Evolutionary conservation across 2,113 vertebrate species (phyloP), one percentile per base, ranked within the genome.

Genomic region (Hippocampus zosterae): DNA sequence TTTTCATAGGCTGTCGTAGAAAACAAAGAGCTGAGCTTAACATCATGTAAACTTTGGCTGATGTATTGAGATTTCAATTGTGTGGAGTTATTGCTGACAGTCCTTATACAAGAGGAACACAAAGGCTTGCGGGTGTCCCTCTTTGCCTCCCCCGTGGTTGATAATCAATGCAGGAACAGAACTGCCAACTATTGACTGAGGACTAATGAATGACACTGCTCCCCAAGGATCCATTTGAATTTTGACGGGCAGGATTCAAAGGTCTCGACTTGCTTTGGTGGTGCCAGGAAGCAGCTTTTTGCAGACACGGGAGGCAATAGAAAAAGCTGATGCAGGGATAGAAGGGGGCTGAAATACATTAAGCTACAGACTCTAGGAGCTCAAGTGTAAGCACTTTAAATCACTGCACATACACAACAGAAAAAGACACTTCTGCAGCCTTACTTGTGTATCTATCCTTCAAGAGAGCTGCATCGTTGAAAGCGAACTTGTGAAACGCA

Each of bases 51-150:
- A 86, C 75, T 83, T 81, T n/a, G 77, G 67, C 76, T 83, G 85
- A 90, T 87, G 84, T 86, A 89, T 85, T 83, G 82, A 79, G 80
- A 87, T 81, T 88, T 86, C 90, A 88, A 91, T 89, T 86, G 81
- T 84, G 60, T 70, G 42, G 27, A 82, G 82, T 77, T 86, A 77
- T 82, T 67, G 68, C 82, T 75, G 70, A 78, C 78, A 82, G 48
- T 71, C 72, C 61, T 75, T 81, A 81, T 88, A 78, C 76, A 83
- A 80, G 61, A 66, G 71, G 81, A 88, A 90, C 88, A 90, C 87
- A 89, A 85, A 83, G 79, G 65, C 71, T 69, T 76, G 53, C 81
- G 81, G 84, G 72, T 76, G 70, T 72, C 79, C 75, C 61, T 81
- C 74, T 76, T 74, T 42, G 67, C 79, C 82, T 87, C 74, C 72